Conservation (phyloP, 53 echinoderm and acorn worm genomes). For the Glandiceps talaboti region DNA sequence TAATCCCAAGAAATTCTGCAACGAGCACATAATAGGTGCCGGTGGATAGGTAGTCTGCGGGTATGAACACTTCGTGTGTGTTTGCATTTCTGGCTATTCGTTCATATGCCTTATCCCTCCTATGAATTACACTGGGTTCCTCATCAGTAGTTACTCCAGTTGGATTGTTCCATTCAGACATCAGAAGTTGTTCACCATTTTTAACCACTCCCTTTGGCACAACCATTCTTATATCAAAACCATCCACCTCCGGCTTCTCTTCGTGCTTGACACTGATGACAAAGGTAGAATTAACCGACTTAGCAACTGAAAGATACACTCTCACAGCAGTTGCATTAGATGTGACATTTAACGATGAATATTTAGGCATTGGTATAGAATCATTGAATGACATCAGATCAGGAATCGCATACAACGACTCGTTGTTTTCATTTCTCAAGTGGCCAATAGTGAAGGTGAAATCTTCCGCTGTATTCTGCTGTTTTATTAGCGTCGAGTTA, state of each 20-base stretch:
- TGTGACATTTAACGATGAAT: background rate
- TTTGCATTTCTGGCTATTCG: background rate
- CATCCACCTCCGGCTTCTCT: background rate
- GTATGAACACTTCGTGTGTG: background rate
- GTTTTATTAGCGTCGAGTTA: background rate
- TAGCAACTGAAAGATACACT: background rate
- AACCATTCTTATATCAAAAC: background rate
- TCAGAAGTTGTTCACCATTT: background rate
- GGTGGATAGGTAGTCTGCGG: background rate
- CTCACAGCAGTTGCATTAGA: background rate
- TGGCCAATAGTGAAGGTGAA: background rate
- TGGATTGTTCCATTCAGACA: background rate
- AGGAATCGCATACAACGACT: background rate
- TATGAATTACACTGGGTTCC: background rate
- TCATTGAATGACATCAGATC: background rate
- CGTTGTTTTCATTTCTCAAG: background rate
- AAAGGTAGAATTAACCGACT: background rate
- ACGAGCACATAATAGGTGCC: background rate
- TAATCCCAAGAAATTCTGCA: background rate
- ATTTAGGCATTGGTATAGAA: background rate
- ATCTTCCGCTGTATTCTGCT: background rate
- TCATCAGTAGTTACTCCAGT: background rate
- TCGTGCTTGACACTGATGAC: background rate
- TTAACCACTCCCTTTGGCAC: background rate
- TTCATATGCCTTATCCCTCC: background rate